Percentiles rank a stretch among this genome's conserved stretches.
Conservation (phyloP, 2,113 vertebrate genomes). For the Myotis lucifugus region DNA sequence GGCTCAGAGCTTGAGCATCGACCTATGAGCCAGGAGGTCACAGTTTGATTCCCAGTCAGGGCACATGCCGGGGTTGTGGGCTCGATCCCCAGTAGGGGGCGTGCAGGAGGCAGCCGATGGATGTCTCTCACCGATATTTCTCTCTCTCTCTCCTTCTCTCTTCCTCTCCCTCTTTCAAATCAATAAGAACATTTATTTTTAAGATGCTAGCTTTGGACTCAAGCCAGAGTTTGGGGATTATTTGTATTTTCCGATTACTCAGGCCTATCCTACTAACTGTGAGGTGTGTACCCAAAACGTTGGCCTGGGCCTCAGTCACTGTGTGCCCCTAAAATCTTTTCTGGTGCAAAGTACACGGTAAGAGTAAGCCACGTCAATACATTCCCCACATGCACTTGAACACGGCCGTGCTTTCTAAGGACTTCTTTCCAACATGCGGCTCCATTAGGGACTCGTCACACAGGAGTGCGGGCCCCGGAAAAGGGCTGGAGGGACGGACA, state of each 20-base stretch:
- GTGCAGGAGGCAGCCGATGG: too few species aligned
- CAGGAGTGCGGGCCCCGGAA: fast-evolving
- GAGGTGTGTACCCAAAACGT: background rate
- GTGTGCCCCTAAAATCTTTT: background rate
- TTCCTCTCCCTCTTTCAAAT: too few species aligned
- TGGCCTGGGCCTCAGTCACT: background rate
- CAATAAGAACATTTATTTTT: too few species aligned
- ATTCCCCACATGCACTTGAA: fast-evolving
- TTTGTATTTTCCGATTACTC: background rate
- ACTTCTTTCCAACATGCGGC: background rate
- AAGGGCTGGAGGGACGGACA: fast-evolving
- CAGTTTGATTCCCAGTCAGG: too few species aligned
- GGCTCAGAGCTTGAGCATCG: too few species aligned
- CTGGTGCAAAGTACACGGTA: background rate
- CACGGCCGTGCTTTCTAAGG: background rate
- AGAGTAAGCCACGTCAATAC: background rate
- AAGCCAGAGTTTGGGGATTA: background rate
- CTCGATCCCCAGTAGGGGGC: too few species aligned
- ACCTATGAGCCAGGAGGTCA: too few species aligned
- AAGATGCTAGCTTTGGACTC: background rate
- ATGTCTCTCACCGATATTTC: too few species aligned
- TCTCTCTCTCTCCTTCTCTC: too few species aligned
- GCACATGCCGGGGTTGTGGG: too few species aligned
- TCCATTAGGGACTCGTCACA: background rate
- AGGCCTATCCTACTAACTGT: background rate